Base-by-base conservation (phyloP, 1,140 invertebrate genomes). In the Temnothorax curvispinosus region DNA sequence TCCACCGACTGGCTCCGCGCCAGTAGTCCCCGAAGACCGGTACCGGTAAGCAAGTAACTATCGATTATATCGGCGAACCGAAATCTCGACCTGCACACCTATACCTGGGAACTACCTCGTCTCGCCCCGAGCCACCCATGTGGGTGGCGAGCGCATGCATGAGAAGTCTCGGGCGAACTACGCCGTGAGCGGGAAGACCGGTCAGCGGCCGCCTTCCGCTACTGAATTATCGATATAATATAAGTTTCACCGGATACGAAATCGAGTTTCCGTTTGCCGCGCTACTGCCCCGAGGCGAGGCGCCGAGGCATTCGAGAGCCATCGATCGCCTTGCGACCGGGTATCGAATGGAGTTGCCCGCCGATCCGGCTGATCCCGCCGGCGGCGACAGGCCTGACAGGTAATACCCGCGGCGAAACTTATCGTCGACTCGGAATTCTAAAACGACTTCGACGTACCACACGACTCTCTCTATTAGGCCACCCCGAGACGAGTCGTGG, bases 371-470 rank as follows among this genome's bases (percentile, higher is more conserved):
- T 27, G 75, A 92, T 92, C 75, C 27, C 9, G 56, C 54, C 41
- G 75, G 18, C 82, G 85, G 74, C 85, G 88, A 91, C 89, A 82
- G 72, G 80, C 78, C 84, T 89, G 91, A 92, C 89, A 92, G 88
- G 89, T 92, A 90, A 92, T 92, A 92, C 88, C 75, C 58, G 69
- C 56, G 88, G 74, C 65, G 74, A 89, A 91, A 91, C 88, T 92
- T 92, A 91, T 92, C 86, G 85, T 69, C 81, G 76, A 86, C 65
- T 88, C 78, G 90, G 88, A 92, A 92, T 92, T 92, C 91, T 90
- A 90, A 86, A 91, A 88, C 89, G 47, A 64, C 67, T 86, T 76
- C 88, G 35, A 60, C 87, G 91, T 91, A 78, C 44, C 64, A 85
- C 65, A 85, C 65, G 78, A 84, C 86, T 32, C 87, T 92, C 86